These are phyloP conservation scores for Porites divaricata DNA, from an alignment of 92 coral and sea anemone genomes.

Conservation along the genomic window DNA sequence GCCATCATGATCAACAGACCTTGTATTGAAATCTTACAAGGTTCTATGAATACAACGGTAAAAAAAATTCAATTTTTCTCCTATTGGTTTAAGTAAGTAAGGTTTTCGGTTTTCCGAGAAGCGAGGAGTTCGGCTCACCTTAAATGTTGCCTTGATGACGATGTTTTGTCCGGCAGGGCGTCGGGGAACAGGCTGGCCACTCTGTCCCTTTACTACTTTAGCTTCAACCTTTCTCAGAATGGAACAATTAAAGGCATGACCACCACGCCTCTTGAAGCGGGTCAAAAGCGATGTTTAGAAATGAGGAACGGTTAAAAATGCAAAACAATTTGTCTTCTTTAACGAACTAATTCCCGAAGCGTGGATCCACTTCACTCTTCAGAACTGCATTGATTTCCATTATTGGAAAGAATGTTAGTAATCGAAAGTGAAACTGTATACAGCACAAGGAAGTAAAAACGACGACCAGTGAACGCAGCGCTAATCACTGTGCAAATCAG, in stretches of 20 bases:
- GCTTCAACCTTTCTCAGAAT: slow-evolving; percentile 9
- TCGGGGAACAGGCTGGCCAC: background rate
- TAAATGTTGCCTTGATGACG: background rate
- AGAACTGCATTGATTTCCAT: background rate
- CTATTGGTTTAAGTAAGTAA: background rate
- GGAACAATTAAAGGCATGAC: background rate
- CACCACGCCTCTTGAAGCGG: background rate
- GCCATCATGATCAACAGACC: background rate
- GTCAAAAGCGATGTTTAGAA: background rate
- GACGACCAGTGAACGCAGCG: slow-evolving; percentile 5
- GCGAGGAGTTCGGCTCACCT: slow-evolving; percentile 2
- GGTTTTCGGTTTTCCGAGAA: background rate
- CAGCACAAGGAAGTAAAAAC: background rate
- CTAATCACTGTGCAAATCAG: background rate
- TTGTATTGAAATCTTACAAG: too few species aligned
- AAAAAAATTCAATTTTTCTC: too few species aligned
- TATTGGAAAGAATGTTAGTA: background rate
- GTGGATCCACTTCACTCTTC: background rate
- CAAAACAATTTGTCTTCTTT: background rate
- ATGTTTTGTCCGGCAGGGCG: background rate
- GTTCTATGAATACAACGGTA: too few species aligned
- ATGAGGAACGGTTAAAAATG: background rate
- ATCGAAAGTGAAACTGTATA: slow-evolving; percentile 31
- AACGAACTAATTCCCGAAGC: background rate
- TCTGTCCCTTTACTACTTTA: background rate